Conservation (phyloP, 1,140 invertebrate genomes). For the Heliconius hermathena region DNA sequence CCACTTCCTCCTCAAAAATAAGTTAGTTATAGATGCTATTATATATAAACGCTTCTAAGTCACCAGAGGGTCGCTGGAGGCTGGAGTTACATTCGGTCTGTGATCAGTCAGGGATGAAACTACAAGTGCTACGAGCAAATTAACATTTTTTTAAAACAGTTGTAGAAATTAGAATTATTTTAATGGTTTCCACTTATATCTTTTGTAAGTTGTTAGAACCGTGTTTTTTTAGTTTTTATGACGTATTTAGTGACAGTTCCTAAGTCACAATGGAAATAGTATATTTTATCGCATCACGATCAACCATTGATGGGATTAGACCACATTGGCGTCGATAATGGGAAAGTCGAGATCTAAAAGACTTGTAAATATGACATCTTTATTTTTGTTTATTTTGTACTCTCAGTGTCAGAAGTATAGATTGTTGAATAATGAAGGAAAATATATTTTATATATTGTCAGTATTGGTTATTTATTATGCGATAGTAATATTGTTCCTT, state of each 20-base stretch:
- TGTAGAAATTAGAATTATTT: constrained; percentile 75
- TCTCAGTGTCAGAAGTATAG: constrained; percentile 60
- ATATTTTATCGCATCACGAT: constrained; percentile 63
- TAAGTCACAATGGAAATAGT: constrained; percentile 70
- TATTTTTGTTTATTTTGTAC: constrained; percentile 66
- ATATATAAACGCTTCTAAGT: constrained; percentile 81
- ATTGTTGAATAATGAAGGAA: constrained; percentile 65
- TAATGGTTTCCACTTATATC: constrained; percentile 74
- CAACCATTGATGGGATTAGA: constrained; percentile 51
- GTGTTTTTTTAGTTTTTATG: constrained; percentile 69
- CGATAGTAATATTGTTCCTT: constrained; percentile 51
- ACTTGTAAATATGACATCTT: constrained; percentile 71
- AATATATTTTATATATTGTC: constrained; percentile 70
- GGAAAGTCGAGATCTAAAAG: constrained; percentile 59
- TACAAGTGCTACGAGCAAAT: constrained; percentile 79
- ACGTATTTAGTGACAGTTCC: constrained; percentile 74
- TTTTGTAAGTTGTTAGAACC: constrained; percentile 79
- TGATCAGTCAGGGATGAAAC: constrained; percentile 74
- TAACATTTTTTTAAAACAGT: constrained; percentile 76
- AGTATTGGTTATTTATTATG: constrained; percentile 69
- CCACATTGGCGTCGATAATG: constrained; percentile 49
- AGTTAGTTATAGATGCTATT: constrained; percentile 80
- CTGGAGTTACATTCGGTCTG: constrained; percentile 70
- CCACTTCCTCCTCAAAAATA: constrained; percentile 72
- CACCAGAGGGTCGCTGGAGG: constrained; percentile 58